Percentiles rank a stretch among this genome's conserved stretches.
Evolutionary conservation across 2,113 vertebrate species (phyloP).

Genomic region (Gymnarchus niloticus): DNA sequence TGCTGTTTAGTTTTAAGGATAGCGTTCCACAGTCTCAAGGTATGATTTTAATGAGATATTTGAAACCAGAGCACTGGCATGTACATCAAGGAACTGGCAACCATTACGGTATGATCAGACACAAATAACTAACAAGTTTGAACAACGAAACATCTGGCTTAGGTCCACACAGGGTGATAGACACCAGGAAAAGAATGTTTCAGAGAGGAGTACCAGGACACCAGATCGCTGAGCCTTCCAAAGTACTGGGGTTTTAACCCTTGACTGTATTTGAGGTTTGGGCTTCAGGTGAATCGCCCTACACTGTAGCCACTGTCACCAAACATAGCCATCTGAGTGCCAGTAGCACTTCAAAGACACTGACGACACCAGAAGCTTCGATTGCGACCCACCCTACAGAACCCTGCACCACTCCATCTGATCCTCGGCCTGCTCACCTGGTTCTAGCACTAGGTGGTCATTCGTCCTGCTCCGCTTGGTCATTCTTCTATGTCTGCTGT

Average conservation of each 20-base stretch:
- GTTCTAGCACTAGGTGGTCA: constrained; percentile 50
- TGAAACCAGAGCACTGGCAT: not conserved
- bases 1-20: not conserved
- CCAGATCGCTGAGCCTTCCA: too few species aligned
- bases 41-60: not conserved
- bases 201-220: too few species aligned
- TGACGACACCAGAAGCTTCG: not conserved
- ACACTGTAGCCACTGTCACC: not conserved
- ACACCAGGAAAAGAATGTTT: not conserved
- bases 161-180: not conserved
- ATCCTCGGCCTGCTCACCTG: constrained; percentile 61
- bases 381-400: not conserved
- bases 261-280: too few species aligned
- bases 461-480: constrained; percentile 53
- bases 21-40: not conserved
- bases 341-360: not conserved
- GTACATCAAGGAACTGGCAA: not conserved
- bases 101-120: not conserved
- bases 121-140: not conserved
- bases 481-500: constrained; percentile 57
- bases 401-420: not conserved
- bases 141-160: not conserved
- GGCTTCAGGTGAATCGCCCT: too few species aligned
- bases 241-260: too few species aligned
- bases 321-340: not conserved